Evolutionary conservation across 2,113 vertebrate genomes (phyloP), one percentile per base, ranked within the genome.

Genomic region (Calyptomena viridis): DNA sequence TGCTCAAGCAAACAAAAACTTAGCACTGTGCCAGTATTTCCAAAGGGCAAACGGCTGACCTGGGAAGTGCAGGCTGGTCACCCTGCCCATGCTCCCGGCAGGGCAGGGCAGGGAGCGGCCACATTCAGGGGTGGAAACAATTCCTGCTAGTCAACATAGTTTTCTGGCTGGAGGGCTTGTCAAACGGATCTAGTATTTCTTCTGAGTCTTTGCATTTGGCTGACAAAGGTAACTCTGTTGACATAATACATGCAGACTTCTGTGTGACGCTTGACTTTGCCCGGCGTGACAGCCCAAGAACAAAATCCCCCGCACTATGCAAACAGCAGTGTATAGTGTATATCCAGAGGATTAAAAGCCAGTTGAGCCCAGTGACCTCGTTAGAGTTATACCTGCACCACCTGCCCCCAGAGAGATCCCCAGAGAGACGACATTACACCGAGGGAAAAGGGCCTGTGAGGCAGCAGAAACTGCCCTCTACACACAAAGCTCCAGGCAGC

Each of bases 1-100:
- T 16, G 69, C 63, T 92, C 35, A 23, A 81, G 77, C 91, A 91
- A 95, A 96, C 92, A 96, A 85, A 93, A 93, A 31, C 60, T 93
- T 66, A 30, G 59, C 4, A 1, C n/a, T 2, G 44, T 64, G 95
- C 95, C 91, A 95, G 31, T 40, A 49, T 52, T 92, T 74, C 28
- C 56, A 11, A 60, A 77, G 56, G 91, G 47, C 67, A 53, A 90
- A 46, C 0, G 6, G 76, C 42, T 52, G 89, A 92, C 72, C 82
- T 0, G 9, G 93, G 89, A 87, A 87, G 49, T 1, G 18, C 63
- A 33, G 62, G 69, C 89, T 49, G 69, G 18, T 44, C 49, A 40
- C 40, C 55, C 64, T 23, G 77, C 59, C 84, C 6, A 15, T 4
- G 3, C 39, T 62, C 67, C 55, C 40, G 0, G 28, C 80, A 59